phyloP scores from a whole-genome alignment of 2,113 vertebrate species.

The Acanthochromis polyacanthus region DNA sequence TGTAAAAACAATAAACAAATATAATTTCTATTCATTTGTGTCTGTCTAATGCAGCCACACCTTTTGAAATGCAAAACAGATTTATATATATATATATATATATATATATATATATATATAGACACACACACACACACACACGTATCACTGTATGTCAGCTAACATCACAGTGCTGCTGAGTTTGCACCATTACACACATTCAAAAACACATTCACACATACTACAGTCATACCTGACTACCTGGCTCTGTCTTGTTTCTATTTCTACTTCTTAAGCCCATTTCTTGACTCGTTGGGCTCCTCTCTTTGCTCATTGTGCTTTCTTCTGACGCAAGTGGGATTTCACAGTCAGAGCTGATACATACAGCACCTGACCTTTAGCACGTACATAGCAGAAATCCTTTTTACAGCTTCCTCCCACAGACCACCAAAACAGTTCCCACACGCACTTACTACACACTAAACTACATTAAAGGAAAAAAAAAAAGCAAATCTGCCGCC shows the following conservation, averaged over 20 bases:
- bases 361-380: constrained; percentile 65
- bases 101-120: too few species aligned
- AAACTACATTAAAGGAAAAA: constrained; percentile 28
- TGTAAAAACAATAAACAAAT: too few species aligned
- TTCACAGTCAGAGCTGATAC: constrained; percentile 69
- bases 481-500: not conserved
- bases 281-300: constrained; percentile 1
- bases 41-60: too few species aligned
- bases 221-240: not conserved
- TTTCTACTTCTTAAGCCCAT: constrained; percentile 14
- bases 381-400: constrained; percentile 65
- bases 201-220: constrained; percentile 1
- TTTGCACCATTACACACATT: too few species aligned
- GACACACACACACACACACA: too few species aligned
- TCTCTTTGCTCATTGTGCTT: constrained; percentile 44
- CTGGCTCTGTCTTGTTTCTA: not conserved
- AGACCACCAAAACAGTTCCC: constrained; percentile 70
- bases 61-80: too few species aligned
- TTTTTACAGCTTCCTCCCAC: constrained; percentile 75
- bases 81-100: too few species aligned
- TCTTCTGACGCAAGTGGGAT: constrained; percentile 71
- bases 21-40: too few species aligned
- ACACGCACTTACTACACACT: constrained; percentile 53
- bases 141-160: constrained; percentile 2
- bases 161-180: not conserved